phyloP scores from a whole-genome alignment of 2,797 vertebrate species.

The Acanthiza pusilla region DNA sequence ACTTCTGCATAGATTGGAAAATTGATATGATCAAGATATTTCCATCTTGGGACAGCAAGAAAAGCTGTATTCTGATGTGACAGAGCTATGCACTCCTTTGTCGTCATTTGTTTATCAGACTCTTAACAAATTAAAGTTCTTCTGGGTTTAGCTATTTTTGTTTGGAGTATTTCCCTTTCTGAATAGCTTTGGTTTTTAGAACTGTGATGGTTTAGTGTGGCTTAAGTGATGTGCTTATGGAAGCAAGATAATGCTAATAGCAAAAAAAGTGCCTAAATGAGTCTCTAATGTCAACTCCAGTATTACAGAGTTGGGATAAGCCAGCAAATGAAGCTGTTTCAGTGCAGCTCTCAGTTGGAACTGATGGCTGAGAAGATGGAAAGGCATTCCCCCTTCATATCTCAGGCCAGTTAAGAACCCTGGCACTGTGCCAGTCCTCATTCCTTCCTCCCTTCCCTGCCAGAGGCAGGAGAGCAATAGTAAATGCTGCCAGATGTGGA shows the following conservation, averaged over 20 bases:
- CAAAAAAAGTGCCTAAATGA: background rate
- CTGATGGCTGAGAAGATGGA: background rate
- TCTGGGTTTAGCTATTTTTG: background rate
- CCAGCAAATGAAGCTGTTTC: background rate
- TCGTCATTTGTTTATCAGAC: background rate
- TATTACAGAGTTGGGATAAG: background rate
- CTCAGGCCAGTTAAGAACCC: background rate
- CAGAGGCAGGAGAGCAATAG: background rate
- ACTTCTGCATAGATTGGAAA: background rate
- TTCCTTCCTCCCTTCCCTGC: background rate
- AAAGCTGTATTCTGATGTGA: background rate
- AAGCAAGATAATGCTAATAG: background rate
- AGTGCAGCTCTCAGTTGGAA: background rate
- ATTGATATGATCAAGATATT: background rate
- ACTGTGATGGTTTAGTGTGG: background rate
- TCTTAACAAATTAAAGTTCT: background rate
- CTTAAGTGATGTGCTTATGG: background rate
- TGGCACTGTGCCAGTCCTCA: background rate
- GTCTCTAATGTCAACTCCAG: background rate
- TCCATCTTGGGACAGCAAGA: background rate
- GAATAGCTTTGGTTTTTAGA: background rate
- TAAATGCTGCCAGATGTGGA: background rate
- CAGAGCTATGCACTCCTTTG: fast-evolving
- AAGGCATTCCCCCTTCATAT: background rate
- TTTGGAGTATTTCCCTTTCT: background rate